These are phyloP conservation scores for Dexiosoma caninum DNA, from an alignment of 2,888 invertebrate genomes.

Conservation along the genomic window DNA sequence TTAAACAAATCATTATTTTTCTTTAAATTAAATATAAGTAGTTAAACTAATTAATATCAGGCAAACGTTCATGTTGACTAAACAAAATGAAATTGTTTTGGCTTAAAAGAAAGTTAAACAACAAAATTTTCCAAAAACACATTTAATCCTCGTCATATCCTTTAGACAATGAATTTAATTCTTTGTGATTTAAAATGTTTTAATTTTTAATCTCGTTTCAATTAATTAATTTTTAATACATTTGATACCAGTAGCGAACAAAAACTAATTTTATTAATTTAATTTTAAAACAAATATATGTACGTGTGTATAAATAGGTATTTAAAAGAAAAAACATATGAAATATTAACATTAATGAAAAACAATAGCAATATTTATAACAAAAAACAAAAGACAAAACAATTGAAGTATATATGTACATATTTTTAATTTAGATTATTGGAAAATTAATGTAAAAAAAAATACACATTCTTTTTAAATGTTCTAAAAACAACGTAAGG, in stretches of 20 bases:
- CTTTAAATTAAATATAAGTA: background rate
- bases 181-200: background rate
- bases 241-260: background rate
- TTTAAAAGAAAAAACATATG: background rate
- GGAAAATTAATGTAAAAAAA: too few species aligned
- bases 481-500: too few species aligned
- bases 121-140: background rate
- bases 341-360: slow-evolving; percentile 3
- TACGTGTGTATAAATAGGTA: too few species aligned
- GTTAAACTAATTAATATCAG: background rate
- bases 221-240: background rate
- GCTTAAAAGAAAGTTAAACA: slow-evolving; percentile 2
- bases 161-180: background rate
- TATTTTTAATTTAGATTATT: too few species aligned
- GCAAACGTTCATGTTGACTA: background rate
- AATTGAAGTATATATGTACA: too few species aligned
- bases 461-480: too few species aligned
- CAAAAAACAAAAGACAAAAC: background rate
- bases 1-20: slow-evolving; percentile 61
- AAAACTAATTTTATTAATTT: too few species aligned
- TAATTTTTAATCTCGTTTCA: background rate
- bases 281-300: too few species aligned
- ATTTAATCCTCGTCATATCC: slow-evolving; percentile 3
- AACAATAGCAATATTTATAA: slow-evolving; percentile 22
- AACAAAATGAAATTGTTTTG: background rate